phyloP scores from a whole-genome alignment of 1,140 invertebrate genomes.

The Campoletis sonorensis region DNA sequence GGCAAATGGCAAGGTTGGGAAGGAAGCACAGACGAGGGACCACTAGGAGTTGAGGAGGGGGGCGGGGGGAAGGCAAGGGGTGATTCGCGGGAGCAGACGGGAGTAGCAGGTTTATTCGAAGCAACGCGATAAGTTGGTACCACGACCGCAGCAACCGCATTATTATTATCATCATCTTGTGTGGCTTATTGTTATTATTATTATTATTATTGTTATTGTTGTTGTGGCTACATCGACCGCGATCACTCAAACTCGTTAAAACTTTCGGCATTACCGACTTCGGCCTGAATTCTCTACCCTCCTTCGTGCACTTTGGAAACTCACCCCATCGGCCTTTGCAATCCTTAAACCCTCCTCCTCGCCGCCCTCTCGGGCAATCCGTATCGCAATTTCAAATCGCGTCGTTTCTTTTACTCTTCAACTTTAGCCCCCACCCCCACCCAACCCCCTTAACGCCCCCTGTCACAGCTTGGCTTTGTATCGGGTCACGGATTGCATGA shows the following conservation, averaged over 20 bases:
- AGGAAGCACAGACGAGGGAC: slow-evolving; percentile 36
- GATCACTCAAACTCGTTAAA: slow-evolving; percentile 76
- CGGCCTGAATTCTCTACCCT: slow-evolving; percentile 64
- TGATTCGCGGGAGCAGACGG: slow-evolving; percentile 51
- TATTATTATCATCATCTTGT: slow-evolving; percentile 60
- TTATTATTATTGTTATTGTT: slow-evolving; percentile 73
- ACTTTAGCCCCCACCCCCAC: not conserved
- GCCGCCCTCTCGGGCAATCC: slow-evolving; percentile 13
- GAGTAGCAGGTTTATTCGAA: slow-evolving; percentile 50
- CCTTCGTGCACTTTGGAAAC: slow-evolving; percentile 59
- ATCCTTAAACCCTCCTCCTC: not conserved
- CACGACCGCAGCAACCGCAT: slow-evolving; percentile 58
- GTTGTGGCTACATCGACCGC: slow-evolving; percentile 73
- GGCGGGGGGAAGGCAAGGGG: slow-evolving; percentile 4
- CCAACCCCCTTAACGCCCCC: not conserved
- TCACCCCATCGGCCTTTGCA: slow-evolving; percentile 26
- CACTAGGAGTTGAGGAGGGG: slow-evolving; percentile 43
- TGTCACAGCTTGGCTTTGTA: slow-evolving; percentile 4
- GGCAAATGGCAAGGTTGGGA: slow-evolving; percentile 22
- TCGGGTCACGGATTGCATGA: not conserved
- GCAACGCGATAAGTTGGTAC: slow-evolving; percentile 68
- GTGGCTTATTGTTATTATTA: slow-evolving; percentile 63
- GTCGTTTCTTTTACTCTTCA: slow-evolving; percentile 29
- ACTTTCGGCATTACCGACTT: slow-evolving; percentile 74
- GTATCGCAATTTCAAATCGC: slow-evolving; percentile 44